Conservation (phyloP, 2,797 vertebrate species). For the Phrynocephalus forsythii region DNA sequence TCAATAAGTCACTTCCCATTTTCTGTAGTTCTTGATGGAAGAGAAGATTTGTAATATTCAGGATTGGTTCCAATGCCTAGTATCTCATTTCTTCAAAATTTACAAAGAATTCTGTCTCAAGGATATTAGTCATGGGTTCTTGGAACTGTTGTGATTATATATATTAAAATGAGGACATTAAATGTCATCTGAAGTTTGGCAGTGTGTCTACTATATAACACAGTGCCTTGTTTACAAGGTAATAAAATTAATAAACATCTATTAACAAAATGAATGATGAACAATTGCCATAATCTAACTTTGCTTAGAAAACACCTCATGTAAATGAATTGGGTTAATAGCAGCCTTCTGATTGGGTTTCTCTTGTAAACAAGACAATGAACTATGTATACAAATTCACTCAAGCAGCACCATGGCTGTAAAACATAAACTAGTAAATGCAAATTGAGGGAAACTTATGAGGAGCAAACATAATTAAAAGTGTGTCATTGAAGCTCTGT, state of each 20-base stretch:
- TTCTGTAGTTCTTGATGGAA: conserved; percentile 51
- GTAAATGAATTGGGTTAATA: conserved; percentile 54
- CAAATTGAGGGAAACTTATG: conserved; percentile 29
- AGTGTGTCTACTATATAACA: conserved; percentile 51
- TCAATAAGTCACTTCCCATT: conserved; percentile 62
- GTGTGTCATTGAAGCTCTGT: conserved; percentile 17
- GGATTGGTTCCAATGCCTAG: conserved; percentile 42
- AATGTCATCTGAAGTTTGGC: conserved; percentile 54
- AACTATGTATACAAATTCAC: conserved; percentile 45
- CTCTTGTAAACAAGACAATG: conserved; percentile 42
- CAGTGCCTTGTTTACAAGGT: conserved; percentile 66
- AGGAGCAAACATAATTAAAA: conserved; percentile 40
- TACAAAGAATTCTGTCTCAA: conserved; percentile 52
- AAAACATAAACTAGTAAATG: conserved; percentile 45
- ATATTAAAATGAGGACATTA: conserved; percentile 61
- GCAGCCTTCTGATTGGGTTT: conserved; percentile 58
- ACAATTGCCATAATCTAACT: conserved; percentile 60
- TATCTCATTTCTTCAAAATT: conserved; percentile 55
- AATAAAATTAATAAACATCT: conserved; percentile 57
- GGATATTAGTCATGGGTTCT: conserved; percentile 64
- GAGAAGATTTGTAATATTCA: conserved; percentile 55
- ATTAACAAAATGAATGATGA: conserved; percentile 68
- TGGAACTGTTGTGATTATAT: conserved; percentile 56
- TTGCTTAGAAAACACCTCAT: conserved; percentile 60
- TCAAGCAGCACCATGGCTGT: conserved; percentile 25